These are phyloP conservation scores for Leptopterna dolabrata DNA, from an alignment of 2,888 invertebrate genomes.

Conservation along the genomic window DNA sequence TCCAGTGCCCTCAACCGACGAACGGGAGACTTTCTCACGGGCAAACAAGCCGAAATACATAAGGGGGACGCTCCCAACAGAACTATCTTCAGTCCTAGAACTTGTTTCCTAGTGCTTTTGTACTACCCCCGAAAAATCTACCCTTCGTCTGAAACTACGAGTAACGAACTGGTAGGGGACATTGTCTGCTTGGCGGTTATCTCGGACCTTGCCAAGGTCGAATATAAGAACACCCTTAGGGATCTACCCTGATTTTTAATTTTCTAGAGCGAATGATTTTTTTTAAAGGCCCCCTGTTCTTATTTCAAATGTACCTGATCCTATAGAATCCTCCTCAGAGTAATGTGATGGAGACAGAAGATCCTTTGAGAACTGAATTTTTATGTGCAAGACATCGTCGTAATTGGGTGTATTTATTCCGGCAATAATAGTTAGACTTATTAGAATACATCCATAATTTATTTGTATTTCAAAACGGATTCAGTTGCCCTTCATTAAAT, in stretches of 20 bases:
- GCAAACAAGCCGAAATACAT: neutral
- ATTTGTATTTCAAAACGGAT: too few species aligned
- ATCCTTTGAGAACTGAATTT: neutral
- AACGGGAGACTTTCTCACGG: slow-evolving; percentile 26
- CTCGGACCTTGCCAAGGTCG: slow-evolving; percentile 39
- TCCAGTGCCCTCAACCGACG: neutral
- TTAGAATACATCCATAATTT: too few species aligned
- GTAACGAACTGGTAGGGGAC: neutral
- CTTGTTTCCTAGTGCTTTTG: slow-evolving; percentile 25
- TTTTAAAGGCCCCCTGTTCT: neutral
- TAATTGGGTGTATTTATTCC: neutral
- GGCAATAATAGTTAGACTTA: too few species aligned
- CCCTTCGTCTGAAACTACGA: neutral
- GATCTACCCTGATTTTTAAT: neutral
- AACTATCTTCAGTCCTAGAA: neutral
- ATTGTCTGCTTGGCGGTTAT: slow-evolving; percentile 23
- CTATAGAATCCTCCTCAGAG: neutral
- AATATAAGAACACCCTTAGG: neutral
- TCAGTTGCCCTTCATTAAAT: too few species aligned
- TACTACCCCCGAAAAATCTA: slow-evolving; percentile 19
- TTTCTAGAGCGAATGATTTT: neutral
- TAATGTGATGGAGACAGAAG: neutral
- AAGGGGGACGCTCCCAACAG: neutral
- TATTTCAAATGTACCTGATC: neutral
- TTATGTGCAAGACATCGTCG: neutral